Evolutionary conservation across 2,113 vertebrate genomes (phyloP), one percentile per base, ranked within the genome.

Genomic region (Scopus umbretta): DNA sequence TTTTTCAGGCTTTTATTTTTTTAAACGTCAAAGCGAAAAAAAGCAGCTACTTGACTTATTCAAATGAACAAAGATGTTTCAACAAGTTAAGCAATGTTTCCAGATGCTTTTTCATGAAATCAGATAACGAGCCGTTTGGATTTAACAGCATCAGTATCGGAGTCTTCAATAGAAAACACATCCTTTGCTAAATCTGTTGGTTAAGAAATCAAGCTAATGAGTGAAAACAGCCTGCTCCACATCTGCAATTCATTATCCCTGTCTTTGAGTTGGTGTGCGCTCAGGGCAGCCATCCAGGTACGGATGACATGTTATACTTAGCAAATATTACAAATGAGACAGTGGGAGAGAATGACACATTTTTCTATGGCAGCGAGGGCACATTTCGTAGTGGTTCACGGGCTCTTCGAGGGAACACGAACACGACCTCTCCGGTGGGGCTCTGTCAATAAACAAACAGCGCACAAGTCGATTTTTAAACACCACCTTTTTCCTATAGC

Each of bases 201-300:
- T 94, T 93, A 95, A 96, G 86, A 95, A 95, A 95, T 95, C 91
- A 96, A 81, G 94, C 80, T 95, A 97, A 96, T 94, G 97, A 96
- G 90, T 38, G 76, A 90, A 95, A 96, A 82, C 90, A 95, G 93
- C 80, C 92, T 84, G 86, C 38, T 93, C 86, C 86, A 70, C 95
- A 95, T 96, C 96, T 97, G 96, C 92, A 96, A 36, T 94, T 96
- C 78, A 92, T 97, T 97, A 94, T 87, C 76, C 71, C 53, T 76
- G 78, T 66, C 90, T 90, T 62, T 70, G 94, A 88, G 91, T 23
- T 84, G 89, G 81, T 84, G 91, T 6, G 65, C 3, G 3, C 92
- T 63, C 82, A 73, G 90, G 93, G 96, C 95, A 96, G 92, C 71
- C 90, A 80, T 88, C 90, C 96, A 96, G 95, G 94, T 96, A 97